Evolutionary conservation across 2,797 vertebrate genomes (phyloP), one percentile per base, ranked within the genome.

Genomic region (Intellagama lesueurii): DNA sequence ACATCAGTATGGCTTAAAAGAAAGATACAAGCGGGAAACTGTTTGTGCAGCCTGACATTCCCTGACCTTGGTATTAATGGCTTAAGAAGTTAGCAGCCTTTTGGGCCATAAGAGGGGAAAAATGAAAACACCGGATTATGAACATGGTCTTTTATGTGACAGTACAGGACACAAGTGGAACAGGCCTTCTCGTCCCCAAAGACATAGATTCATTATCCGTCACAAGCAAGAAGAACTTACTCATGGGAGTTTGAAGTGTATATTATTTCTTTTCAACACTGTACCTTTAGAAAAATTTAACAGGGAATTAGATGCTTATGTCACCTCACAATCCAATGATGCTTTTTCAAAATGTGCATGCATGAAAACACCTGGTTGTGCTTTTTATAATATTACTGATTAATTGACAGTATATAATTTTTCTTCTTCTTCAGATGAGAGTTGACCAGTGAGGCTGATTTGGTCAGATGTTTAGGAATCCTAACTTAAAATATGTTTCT

Each of bases 71-170:
- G 89, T 88, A 24, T 92, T 94, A 64, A 64, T 92, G 88, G 92
- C 93, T 88, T 83, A 93, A 89, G 83, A 92, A 92, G 90, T 94
- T 95, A 94, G 77, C 85, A 93, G 92, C 92, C 95, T 95, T 96
- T 88, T 94, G 70, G 93, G 96, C 95, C 92, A 90, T 94, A 95
- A 95, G 93, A 94, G 92, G 93, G 95, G 96, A 96, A 88, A 73
- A 91, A 91, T 87, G 87, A 95, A 97, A 94, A 94, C 90, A 88
- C 87, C 93, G 93, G 88, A 95, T 94, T 96, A 90, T 93, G 95
- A 91, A 92, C 69, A 88, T 85, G 90, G 94, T 97, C 96, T 95
- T 95, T 94, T 47, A 7, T 87, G 91, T 92, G 95, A 94, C 91
- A 95, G 95, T 95, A 93, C 69, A 91, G 90, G 92, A 92, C 89